Base-by-base conservation (phyloP, 2,888 invertebrate genomes). In the Brenthis ino region DNA sequence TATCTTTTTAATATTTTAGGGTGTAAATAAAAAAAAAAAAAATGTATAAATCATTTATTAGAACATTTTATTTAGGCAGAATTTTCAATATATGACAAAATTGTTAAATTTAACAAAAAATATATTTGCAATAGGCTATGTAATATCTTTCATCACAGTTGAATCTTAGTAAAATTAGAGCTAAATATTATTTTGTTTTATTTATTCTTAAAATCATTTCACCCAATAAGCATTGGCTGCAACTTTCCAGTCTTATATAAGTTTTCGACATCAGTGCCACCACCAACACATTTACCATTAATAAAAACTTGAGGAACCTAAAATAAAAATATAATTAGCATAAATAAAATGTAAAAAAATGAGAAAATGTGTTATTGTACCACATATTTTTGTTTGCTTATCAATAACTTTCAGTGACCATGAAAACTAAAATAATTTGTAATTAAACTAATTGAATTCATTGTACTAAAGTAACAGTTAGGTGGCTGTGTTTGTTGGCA, bases 271-370 rank as follows among this genome's bases (percentile, higher is more conserved):
- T 99, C 99, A 3, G 96, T 95, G 2, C 99, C 98, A 53, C 99
- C 99, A 6, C 99, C 99, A 67, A 99, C 93, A 84, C 96, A 99
- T 82, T 96, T 95, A 3, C 98, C 98, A 80, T 97, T 96, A 53
- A 99, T 95, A 86, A 99, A 99, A 2, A 99, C 98, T 80, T 99
- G 95, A 0, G 99, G 99, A 2, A 99, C 98, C 96, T 98, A 43
- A 8, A 43, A 43, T 88, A 92, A 93, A 20, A 47, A 70, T 74
- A 69, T 48, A 60, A 14, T 13, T 3, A 20, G 55, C 2, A 43
- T 56, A 5, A 57, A 20, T 20, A 20, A 57, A 43, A 13, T 5
- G 20, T 2, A 48, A 53, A 20, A 33, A 28, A 33, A 43, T 43
- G 37, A 43, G 0, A 11, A 43, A 43, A 43, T 43, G 37, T 1